Evolutionary conservation across 2,888 invertebrate genomes (phyloP), one percentile per base, ranked within the genome.

Genomic region (Morpho deidamia): DNA sequence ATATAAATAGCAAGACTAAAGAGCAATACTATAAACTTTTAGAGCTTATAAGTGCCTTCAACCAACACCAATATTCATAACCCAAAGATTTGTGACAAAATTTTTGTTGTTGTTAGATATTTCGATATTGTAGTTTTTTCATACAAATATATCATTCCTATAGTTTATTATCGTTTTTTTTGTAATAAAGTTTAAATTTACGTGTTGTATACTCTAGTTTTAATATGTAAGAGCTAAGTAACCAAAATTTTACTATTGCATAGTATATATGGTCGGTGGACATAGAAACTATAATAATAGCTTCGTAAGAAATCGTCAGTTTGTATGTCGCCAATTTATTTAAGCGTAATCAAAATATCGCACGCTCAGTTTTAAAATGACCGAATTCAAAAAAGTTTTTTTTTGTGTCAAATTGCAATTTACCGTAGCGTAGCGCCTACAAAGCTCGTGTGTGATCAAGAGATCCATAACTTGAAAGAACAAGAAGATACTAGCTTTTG

Each of bases 71-170:
- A 50, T 56, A 60, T 54, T 54, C 59, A 60, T 58, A 61, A 64
- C 58, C 69, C 68, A 69, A 70, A 69, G 69, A 67, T 62, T 65
- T 62, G 57, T 54, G 46, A 48, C 11, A 44, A 43, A 50, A 23
- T 11, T 38, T 54, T 55, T 40, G n/a, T n/a, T 43, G 35, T 54
- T 51, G 11, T 12, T 44, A 51, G 51, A 33, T 40, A 55, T 44
- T 50, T 49, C 7, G 35, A 51, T 49, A 33, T 53, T 55, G 44
- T 53, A 50, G 32, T 54, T 47, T 41, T 39, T 11, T 14, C 11
- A 51, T 43, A 40, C 35, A 38, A 12, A 44, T 32, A 51, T 68
- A 74, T 75, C 82, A 83, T 82, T 82, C 81, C 82, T 78, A 67
- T 79, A 77, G 68, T 69, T 65, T 70, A 68, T 65, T 67, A 62